These are phyloP conservation scores for Epizoanthus scotinus DNA, from an alignment of 92 coral and sea anemone genomes.

Conservation along the genomic window DNA sequence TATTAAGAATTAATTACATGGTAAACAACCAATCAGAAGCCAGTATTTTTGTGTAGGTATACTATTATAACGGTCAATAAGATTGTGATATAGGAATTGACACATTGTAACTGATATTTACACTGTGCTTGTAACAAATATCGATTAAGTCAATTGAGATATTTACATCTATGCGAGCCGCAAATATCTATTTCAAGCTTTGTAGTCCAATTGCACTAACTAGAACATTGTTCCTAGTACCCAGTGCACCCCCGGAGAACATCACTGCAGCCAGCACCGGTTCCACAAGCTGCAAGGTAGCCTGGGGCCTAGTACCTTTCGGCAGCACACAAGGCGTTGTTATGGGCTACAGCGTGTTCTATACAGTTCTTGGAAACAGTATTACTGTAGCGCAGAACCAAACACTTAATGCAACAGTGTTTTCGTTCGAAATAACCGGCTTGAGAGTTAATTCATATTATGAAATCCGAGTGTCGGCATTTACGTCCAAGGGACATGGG, in stretches of 20 bases:
- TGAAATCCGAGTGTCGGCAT: neutral
- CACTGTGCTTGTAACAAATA: too few species aligned
- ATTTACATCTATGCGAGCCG: too few species aligned
- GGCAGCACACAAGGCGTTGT: neutral
- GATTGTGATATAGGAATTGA: too few species aligned
- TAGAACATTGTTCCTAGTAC: neutral
- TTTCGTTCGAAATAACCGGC: conserved; percentile 4
- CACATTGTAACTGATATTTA: too few species aligned
- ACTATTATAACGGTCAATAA: too few species aligned
- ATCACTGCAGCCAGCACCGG: neutral
- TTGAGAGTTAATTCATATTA: neutral
- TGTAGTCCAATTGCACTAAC: neutral
- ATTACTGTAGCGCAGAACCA: neutral
- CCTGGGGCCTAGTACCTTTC: conserved; percentile 8
- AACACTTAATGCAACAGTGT: conserved; percentile 3
- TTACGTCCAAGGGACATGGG: conserved; percentile 5
- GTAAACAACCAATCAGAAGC: too few species aligned
- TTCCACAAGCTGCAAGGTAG: conserved; percentile 15
- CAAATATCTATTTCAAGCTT: too few species aligned
- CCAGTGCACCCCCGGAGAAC: neutral
- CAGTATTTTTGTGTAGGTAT: too few species aligned
- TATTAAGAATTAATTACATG: too few species aligned
- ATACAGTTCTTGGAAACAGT: neutral
- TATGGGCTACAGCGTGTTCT: conserved; percentile 1
- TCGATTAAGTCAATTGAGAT: too few species aligned